A percentile compares a stretch with the other conserved stretches of the same genome.
These are phyloP conservation scores for Microcebus lehilahytsara DNA, from an alignment of 2,113 vertebrate genomes.

Conservation along the genomic window DNA sequence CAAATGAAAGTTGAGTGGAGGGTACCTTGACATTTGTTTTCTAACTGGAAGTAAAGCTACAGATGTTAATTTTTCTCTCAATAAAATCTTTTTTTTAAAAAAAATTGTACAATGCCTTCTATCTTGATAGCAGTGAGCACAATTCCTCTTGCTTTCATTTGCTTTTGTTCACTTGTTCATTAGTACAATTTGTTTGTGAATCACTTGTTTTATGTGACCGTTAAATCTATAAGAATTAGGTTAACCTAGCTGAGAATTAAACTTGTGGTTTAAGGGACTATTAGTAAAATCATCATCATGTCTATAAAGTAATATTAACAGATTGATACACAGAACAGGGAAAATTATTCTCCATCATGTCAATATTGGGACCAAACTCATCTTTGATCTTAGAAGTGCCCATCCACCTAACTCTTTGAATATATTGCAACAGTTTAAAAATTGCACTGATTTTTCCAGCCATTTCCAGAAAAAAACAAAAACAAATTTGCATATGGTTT, in stretches of 20 bases:
- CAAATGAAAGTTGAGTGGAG: not conserved
- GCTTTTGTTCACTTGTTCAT: not conserved
- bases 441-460: not conserved
- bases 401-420: not conserved
- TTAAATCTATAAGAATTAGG: slow-evolving; percentile 36
- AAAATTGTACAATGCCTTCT: not conserved
- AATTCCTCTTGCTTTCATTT: not conserved
- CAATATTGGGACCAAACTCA: not conserved
- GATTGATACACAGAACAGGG: not conserved
- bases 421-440: not conserved
- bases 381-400: not conserved
- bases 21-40: not conserved
- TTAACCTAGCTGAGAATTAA: slow-evolving; percentile 19
- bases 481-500: not conserved
- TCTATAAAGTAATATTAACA: not conserved
- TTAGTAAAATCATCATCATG: fast-evolving
- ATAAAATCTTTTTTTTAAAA: not conserved
- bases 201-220: slow-evolving; percentile 44
- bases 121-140: not conserved
- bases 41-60: not conserved
- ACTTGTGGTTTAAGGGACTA: not conserved
- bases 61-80: not conserved
- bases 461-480: not conserved
- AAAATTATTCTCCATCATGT: not conserved
- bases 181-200: not conserved